Evolutionary conservation across 2,888 invertebrate genomes (phyloP).

Genomic region (Drosophila mimetica): DNA sequence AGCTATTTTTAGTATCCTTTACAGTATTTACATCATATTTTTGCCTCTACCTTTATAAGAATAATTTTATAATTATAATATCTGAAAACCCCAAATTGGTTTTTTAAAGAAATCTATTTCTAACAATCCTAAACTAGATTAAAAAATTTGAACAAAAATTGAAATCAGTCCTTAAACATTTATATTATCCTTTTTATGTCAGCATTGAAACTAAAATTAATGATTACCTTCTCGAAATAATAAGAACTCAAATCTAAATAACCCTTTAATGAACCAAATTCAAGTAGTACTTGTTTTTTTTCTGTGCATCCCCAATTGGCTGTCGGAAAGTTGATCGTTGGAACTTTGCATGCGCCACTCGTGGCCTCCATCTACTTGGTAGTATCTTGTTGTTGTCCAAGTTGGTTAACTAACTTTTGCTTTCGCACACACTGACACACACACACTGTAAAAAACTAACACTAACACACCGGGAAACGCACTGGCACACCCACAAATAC

Average conservation of each 20-base stretch:
- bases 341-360: constrained; percentile 60
- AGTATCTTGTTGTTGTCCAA: constrained; percentile 63
- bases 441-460: constrained; percentile 23
- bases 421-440: constrained; percentile 62
- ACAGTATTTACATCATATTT: too few relatives aligned
- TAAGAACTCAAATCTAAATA: not conserved
- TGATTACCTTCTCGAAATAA: not conserved
- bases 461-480: constrained; percentile 24
- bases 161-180: too few relatives aligned
- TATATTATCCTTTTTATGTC: too few relatives aligned
- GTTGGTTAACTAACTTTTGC: constrained; percentile 80
- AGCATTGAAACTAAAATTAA: not conserved
- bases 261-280: not conserved
- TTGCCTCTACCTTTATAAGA: not conserved
- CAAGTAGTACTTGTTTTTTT: not conserved
- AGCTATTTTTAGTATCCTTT: too few relatives aligned
- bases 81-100: too few relatives aligned
- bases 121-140: too few relatives aligned
- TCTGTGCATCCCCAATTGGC: constrained; percentile 52
- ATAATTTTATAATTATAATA: not conserved
- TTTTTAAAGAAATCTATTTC: too few relatives aligned
- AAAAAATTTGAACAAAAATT: too few relatives aligned
- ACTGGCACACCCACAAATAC: constrained; percentile 37
- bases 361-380: constrained; percentile 31
- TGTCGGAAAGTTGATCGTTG: constrained; percentile 34